Base-by-base conservation (phyloP, 2,113 vertebrate species). In the Oreochromis tanganicae region DNA sequence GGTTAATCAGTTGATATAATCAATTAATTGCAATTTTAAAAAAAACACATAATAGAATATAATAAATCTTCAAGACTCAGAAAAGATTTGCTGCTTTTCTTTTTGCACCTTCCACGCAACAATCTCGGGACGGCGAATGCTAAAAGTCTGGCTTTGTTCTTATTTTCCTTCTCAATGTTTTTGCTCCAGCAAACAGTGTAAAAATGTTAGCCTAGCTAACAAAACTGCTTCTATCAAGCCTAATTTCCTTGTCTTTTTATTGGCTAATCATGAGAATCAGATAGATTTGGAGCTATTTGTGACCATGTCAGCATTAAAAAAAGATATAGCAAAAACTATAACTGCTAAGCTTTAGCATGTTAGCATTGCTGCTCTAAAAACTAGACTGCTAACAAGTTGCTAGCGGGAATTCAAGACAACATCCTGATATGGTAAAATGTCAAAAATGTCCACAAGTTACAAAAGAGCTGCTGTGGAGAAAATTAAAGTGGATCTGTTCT, bases 21-120 rank as follows among this genome's bases (percentile, higher is more conserved):
- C 4, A 19, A 29, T 17, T 17, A 29, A 11, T 41, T 21, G 1
- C 8, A 27, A 71, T 21, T n/a, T n/a, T 0, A 2, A 14, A n/a
- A 38, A 38, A 3, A 12, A 10, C 24, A 24, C 2, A 0, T 5
- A 24, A 27, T 6, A 16, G 0, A 0, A 29, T 29, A 75, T 48
- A 29, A 46, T 17, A 75, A 11, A 75, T 48, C 5, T 29, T 75
- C 0, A 24, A 5, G 13, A 19, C 9, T 29, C 21, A 27, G 66
- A 27, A 16, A 73, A 16, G 13, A 10, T 73, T 46, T 27, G 13
- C 41, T 46, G 41, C 12, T 14, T 41, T 17, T 46, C 9, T 48
- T 75, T 48, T 75, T 75, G 13, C 16, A 7, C 46, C 32, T 7
- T 48, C 21, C 4, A 27, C 1, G 3, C 0, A 75, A 11, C 68